phyloP scores from a whole-genome alignment of 2,888 invertebrate genomes.

The Lycophotia porphyrea region DNA sequence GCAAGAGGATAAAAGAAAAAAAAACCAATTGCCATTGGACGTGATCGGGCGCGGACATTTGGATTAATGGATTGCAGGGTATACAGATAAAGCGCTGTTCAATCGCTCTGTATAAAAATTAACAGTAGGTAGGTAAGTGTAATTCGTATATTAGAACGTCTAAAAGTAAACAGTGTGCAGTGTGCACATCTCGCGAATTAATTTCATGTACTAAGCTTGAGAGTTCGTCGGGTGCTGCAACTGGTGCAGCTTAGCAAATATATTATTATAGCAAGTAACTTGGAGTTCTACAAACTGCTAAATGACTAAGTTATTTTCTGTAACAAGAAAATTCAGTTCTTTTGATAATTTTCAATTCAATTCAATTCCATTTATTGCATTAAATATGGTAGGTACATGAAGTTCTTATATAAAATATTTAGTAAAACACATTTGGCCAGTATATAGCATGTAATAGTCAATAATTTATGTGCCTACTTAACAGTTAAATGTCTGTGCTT shows the following conservation, averaged over 20 bases:
- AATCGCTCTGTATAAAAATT: slow-evolving; percentile 61
- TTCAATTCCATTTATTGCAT: too few species aligned
- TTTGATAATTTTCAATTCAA: slow-evolving; percentile 24
- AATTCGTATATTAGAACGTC: slow-evolving; percentile 50
- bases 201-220: slow-evolving; percentile 40
- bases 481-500: too few species aligned
- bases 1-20: slow-evolving; percentile 58
- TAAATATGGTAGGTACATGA: too few species aligned
- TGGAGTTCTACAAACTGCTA: slow-evolving; percentile 16
- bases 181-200: slow-evolving; percentile 34
- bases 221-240: slow-evolving; percentile 29
- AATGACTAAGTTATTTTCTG: slow-evolving; percentile 15
- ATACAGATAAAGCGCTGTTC: slow-evolving; percentile 69
- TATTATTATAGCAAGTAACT: slow-evolving; percentile 29
- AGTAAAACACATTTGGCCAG: too few species aligned
- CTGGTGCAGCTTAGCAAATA: slow-evolving; percentile 46
- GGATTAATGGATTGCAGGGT: slow-evolving; percentile 72
- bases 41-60: slow-evolving; percentile 72
- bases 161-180: slow-evolving; percentile 17
- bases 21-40: slow-evolving; percentile 68
- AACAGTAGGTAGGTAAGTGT: slow-evolving; percentile 15
- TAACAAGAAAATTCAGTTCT: slow-evolving; percentile 13
- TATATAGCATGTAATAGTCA: too few species aligned
- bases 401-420: too few species aligned
- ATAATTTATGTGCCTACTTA: too few species aligned